These are phyloP conservation scores for Vicugna pacos DNA, from an alignment of 2,113 vertebrate species.

Conservation along the genomic window DNA sequence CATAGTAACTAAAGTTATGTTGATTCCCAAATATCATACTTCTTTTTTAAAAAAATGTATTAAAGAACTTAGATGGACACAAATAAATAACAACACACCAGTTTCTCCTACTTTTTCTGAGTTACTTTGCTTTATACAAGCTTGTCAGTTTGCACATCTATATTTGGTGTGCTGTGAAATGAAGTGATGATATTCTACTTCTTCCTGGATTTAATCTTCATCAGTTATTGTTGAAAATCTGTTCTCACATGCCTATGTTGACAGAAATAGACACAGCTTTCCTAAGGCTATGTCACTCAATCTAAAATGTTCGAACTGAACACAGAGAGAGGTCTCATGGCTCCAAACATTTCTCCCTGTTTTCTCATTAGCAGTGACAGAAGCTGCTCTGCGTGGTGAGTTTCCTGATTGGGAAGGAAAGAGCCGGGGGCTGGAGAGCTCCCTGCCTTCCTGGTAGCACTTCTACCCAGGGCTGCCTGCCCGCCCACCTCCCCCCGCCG, in stretches of 20 bases:
- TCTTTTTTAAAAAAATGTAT: neutral
- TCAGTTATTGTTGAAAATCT: constrained; percentile 46
- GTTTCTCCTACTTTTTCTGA: neutral
- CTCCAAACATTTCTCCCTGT: neutral
- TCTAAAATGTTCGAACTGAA: neutral
- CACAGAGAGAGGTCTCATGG: neutral
- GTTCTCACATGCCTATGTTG: neutral
- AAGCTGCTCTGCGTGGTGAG: neutral
- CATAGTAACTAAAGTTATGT: neutral
- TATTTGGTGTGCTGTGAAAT: constrained; percentile 23
- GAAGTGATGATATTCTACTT: constrained; percentile 21
- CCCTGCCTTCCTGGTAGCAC: neutral
- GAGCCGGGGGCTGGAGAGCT: rapidly evolving
- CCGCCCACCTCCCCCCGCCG: rapidly evolving
- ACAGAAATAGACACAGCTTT: constrained; percentile 26
- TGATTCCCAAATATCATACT: neutral
- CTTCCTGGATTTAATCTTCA: constrained; percentile 14
- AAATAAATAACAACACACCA: neutral
- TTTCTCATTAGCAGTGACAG: neutral
- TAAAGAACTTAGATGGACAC: neutral
- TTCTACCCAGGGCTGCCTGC: neutral
- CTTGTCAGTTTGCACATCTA: neutral
- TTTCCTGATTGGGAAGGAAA: neutral
- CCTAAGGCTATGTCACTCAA: neutral
- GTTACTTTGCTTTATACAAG: neutral